Conservation (phyloP, 2,113 vertebrate genomes). For the Australoheros scitulus region DNA sequence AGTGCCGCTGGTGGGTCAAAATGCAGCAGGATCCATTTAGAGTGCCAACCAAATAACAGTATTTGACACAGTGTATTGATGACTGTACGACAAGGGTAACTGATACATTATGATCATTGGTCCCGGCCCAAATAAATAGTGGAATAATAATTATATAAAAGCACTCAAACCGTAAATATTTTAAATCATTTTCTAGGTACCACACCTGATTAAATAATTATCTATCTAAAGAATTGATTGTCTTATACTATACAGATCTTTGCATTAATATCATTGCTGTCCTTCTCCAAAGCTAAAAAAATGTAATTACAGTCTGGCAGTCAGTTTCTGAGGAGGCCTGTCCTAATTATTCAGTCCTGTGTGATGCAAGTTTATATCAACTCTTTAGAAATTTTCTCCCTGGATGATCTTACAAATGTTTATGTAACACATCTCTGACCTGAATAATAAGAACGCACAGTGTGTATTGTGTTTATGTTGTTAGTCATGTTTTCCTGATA, state of each 20-base stretch:
- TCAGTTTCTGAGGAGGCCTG: conserved; percentile 1
- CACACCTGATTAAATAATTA: neutral
- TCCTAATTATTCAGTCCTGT: conserved; percentile 22
- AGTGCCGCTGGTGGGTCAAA: neutral
- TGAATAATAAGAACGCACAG: neutral
- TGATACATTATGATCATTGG: neutral
- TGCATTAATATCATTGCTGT: neutral
- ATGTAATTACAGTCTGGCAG: conserved; percentile 1
- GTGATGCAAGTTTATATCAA: conserved; percentile 5
- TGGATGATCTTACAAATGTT: neutral
- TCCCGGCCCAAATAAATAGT: neutral
- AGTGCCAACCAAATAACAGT: neutral
- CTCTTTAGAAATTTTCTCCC: neutral
- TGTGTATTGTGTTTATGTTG: neutral
- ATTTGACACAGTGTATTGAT: neutral
- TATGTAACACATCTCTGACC: neutral
- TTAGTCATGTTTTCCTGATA: neutral
- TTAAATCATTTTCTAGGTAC: neutral
- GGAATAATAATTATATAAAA: too few species aligned
- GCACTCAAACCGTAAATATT: neutral
- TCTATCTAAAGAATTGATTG: neutral
- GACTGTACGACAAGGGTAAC: rapidly evolving
- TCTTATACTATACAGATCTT: neutral
- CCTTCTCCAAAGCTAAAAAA: neutral
- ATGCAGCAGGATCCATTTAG: neutral